Percentiles rank a stretch among this genome's conserved stretches.
phyloP scores from a whole-genome alignment of 2,797 vertebrate genomes.

The Dromococcyx pavoninus region DNA sequence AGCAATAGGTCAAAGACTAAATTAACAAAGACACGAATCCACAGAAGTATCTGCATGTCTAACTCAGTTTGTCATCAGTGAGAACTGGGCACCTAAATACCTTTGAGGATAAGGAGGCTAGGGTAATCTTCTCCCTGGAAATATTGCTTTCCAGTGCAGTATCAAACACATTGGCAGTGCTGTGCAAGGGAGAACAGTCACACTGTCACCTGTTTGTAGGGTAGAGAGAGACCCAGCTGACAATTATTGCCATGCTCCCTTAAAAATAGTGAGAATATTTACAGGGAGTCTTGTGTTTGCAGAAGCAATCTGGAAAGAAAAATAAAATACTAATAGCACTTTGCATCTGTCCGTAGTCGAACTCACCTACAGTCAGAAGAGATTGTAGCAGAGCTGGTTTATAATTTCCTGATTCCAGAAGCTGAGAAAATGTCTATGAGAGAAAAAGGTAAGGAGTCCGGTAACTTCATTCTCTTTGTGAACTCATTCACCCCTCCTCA shows the following conservation, averaged over 20 bases:
- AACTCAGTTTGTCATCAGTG: not conserved
- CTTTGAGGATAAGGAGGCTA: not conserved
- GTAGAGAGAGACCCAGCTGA: not conserved
- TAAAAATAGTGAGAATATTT: not conserved
- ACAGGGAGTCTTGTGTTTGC: not conserved
- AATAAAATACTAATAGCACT: not conserved
- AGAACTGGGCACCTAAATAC: not conserved
- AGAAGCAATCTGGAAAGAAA: not conserved
- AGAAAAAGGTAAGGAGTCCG: slow-evolving; percentile 82
- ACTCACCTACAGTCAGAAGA: slow-evolving; percentile 87
- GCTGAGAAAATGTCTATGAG: slow-evolving; percentile 82
- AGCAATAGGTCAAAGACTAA: slow-evolving; percentile 15
- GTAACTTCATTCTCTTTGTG: not conserved
- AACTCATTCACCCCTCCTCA: not conserved
- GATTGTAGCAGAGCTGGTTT: slow-evolving; percentile 91
- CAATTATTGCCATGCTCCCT: not conserved
- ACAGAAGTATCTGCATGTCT: not conserved
- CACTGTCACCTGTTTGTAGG: not conserved
- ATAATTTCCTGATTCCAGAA: slow-evolving; percentile 93
- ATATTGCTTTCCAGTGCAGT: not conserved
- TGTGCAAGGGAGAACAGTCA: not conserved
- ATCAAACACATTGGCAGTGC: not conserved
- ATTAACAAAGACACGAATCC: not conserved
- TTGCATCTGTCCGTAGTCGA: slow-evolving; percentile 71
- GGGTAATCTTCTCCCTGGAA: not conserved